Conservation (phyloP, 2,888 invertebrate genomes). For the Cheilosia vulpina region DNA sequence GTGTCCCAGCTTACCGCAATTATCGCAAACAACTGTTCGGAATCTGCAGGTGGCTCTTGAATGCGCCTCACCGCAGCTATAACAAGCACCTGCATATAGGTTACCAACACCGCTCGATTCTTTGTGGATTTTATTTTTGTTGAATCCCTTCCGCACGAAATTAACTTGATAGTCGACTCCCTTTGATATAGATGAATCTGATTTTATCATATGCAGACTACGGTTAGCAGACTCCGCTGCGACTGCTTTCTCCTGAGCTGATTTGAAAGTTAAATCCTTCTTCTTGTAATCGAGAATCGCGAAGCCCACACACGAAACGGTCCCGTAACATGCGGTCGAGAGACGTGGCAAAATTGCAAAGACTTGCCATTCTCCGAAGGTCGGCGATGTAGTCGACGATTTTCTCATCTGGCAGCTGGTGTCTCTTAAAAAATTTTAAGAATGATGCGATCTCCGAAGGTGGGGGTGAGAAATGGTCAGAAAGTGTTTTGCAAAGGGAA, state of each 20-base stretch:
- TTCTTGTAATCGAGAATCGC: slow-evolving; percentile 23
- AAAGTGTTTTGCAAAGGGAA: not conserved
- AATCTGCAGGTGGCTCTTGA: slow-evolving; percentile 8
- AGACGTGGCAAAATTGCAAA: slow-evolving; percentile 1
- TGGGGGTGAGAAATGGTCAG: slow-evolving; percentile 9
- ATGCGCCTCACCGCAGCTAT: slow-evolving; percentile 19
- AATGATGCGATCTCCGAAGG: slow-evolving; percentile 27
- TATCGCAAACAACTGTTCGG: slow-evolving; percentile 12
- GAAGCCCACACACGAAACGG: slow-evolving; percentile 24
- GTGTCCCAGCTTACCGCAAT: slow-evolving; percentile 20
- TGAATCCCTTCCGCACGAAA: slow-evolving; percentile 5
- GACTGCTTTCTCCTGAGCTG: slow-evolving; percentile 21
- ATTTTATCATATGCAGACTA: slow-evolving; percentile 10
- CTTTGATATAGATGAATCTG: slow-evolving; percentile 7
- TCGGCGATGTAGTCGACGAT: slow-evolving; percentile 20
- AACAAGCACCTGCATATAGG: slow-evolving; percentile 12
- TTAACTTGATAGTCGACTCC: slow-evolving; percentile 15
- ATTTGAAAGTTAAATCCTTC: slow-evolving; percentile 15
- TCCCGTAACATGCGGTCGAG: slow-evolving; percentile 17
- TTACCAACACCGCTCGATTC: slow-evolving; percentile 8
- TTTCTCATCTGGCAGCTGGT: slow-evolving; percentile 19
- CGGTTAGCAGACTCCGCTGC: slow-evolving; percentile 25
- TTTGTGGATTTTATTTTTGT: slow-evolving; percentile 5
- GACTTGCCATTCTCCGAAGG: slow-evolving; percentile 11
- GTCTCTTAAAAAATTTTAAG: slow-evolving; percentile 29